Evolutionary conservation across 2,113 vertebrate genomes (phyloP).

Genomic region (Poeciliopsis prolifica): DNA sequence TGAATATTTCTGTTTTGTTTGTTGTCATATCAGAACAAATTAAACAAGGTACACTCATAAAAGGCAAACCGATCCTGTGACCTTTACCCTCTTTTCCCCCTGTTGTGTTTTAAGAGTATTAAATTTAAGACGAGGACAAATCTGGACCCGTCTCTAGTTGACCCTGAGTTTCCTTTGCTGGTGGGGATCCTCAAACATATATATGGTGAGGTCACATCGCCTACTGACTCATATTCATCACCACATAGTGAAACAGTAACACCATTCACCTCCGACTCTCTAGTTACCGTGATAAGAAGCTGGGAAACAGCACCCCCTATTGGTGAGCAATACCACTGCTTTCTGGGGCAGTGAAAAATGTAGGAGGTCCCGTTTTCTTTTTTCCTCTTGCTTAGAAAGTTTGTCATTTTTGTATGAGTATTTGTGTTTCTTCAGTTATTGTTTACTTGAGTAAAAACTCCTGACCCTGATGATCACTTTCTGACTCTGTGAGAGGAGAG

Average conservation of each 20-base stretch:
- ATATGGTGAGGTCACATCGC: conserved; percentile 31
- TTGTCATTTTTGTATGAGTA: neutral
- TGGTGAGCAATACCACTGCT: conserved; percentile 47
- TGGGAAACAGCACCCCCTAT: conserved; percentile 68
- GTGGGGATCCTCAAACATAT: conserved; percentile 8
- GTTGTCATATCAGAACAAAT: neutral
- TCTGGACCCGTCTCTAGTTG: conserved; percentile 28
- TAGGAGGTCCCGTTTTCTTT: neutral
- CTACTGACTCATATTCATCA: neutral
- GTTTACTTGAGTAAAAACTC: neutral
- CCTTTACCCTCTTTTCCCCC: conserved; percentile 27
- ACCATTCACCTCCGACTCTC: neutral
- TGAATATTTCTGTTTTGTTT: neutral
- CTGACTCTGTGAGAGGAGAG: neutral
- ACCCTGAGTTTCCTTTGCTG: conserved; percentile 23
- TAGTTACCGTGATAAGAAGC: conserved; percentile 1
- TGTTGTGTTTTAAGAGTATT: conserved; percentile 36
- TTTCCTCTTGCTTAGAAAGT: neutral
- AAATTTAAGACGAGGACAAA: conserved; percentile 43
- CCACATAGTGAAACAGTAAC: neutral
- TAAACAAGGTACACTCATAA: conserved; percentile 36
- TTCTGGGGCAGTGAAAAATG: conserved; percentile 2
- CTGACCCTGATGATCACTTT: neutral
- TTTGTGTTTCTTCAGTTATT: neutral
- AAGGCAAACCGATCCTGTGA: conserved; percentile 5